A percentile compares a stretch with the other conserved stretches of the same genome.
phyloP scores from a whole-genome alignment of 2,888 invertebrate genomes.

The Caenorhabditis sulstoni region DNA sequence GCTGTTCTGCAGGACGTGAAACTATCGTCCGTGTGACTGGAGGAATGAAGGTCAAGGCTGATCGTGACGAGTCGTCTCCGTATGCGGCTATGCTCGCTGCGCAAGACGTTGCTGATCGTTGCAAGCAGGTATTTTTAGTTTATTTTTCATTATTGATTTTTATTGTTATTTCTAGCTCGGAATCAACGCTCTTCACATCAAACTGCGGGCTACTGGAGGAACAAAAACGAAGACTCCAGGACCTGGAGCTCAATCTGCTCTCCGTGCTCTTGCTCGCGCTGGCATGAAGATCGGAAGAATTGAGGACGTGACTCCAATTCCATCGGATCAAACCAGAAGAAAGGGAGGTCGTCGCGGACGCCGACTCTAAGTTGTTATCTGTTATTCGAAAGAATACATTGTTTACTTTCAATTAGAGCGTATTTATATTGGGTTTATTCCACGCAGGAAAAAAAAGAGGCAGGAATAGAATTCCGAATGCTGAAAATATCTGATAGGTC shows the following conservation, averaged over 20 bases:
- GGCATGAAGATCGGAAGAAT: slow-evolving; percentile 99
- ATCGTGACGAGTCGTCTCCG: slow-evolving; percentile 99
- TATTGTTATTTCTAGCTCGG: slow-evolving; percentile 83
- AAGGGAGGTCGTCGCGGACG: slow-evolving; percentile 99
- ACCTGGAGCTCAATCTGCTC: slow-evolving; percentile 96
- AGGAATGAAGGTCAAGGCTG: slow-evolving; percentile 99
- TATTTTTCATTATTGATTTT: slow-evolving; percentile 1
- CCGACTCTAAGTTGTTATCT: slow-evolving; percentile 87
- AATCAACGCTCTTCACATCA: slow-evolving; percentile 97
- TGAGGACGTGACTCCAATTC: slow-evolving; percentile 98
- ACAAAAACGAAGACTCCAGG: slow-evolving; percentile 82
- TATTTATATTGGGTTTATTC: slow-evolving; percentile 19
- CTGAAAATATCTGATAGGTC: too few relatives aligned
- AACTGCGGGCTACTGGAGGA: slow-evolving; percentile 97
- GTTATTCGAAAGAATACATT: slow-evolving; percentile 64
- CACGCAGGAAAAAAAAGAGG: slow-evolving; percentile 8
- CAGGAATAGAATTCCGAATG: too few relatives aligned
- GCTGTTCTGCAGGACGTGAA: slow-evolving; percentile 81
- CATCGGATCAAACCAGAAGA: slow-evolving; percentile 98
- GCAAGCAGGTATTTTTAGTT: slow-evolving; percentile 86
- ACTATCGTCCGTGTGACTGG: slow-evolving; percentile 89
- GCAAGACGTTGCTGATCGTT: slow-evolving; percentile 99
- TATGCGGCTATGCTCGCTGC: slow-evolving; percentile 99
- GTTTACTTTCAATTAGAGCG: too few relatives aligned
- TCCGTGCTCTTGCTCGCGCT: slow-evolving; percentile 96